These are phyloP conservation scores for Onychomys arenicola DNA, from an alignment of 2,797 vertebrate genomes.

Conservation along the genomic window DNA sequence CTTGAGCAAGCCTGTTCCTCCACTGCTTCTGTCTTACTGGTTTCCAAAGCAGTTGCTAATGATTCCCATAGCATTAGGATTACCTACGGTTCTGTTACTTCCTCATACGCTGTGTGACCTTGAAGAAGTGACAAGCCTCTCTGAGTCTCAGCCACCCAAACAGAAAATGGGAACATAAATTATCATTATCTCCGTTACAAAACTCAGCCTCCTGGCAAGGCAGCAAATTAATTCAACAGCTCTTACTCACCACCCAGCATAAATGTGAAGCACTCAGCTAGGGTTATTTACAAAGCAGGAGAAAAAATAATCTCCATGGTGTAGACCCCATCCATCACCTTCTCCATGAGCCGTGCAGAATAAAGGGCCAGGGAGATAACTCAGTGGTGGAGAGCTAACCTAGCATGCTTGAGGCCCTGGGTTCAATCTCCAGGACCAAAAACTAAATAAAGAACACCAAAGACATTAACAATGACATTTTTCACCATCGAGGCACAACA, in stretches of 20 bases:
- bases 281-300: neutral
- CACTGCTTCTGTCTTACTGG: neutral
- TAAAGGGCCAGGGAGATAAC: neutral
- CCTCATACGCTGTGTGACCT: neutral
- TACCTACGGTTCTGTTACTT: neutral
- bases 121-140: neutral
- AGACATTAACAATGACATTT: neutral
- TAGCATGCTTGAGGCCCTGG: neutral
- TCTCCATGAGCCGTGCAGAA: neutral
- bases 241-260: neutral
- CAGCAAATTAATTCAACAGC: slow-evolving; percentile 31
- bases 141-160: slow-evolving; percentile 37
- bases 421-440: neutral
- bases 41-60: neutral
- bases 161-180: neutral
- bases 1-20: neutral
- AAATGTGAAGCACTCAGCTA: neutral
- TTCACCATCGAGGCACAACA: neutral
- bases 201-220: neutral
- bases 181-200: neutral
- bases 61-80: neutral
- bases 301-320: neutral
- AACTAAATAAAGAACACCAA: neutral
- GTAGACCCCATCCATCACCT: rapidly evolving
- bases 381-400: neutral